phyloP scores from a whole-genome alignment of 2,888 invertebrate species.

The Caenorhabditis wallacei region DNA sequence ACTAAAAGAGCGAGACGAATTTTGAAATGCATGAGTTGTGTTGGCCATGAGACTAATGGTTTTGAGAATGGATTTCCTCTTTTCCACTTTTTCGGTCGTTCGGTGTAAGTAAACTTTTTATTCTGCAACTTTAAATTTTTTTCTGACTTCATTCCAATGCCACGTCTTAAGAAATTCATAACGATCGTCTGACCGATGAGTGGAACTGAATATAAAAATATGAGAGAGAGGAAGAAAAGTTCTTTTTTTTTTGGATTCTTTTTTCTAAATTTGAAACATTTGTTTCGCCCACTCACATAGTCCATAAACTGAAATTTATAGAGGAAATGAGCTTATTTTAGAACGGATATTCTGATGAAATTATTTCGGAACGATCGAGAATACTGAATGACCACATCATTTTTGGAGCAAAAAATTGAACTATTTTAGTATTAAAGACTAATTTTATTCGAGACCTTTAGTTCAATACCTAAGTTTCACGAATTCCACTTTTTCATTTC shows the following conservation, averaged over 20 bases:
- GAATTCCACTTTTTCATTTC: too few species aligned
- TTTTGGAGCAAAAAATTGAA: too few species aligned
- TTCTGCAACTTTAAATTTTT: constrained; percentile 34
- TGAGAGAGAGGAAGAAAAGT: neutral
- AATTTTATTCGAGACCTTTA: too few species aligned
- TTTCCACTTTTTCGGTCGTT: constrained; percentile 43
- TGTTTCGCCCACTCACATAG: neutral
- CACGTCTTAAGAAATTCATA: constrained; percentile 29
- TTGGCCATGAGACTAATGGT: constrained; percentile 51
- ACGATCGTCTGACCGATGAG: neutral
- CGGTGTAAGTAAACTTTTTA: constrained; percentile 30
- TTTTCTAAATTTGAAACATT: too few species aligned
- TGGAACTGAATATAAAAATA: neutral
- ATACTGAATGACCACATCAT: too few species aligned
- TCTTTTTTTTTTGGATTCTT: neutral
- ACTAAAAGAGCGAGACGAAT: constrained; percentile 54
- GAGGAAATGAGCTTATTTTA: neutral
- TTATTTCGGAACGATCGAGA: too few species aligned
- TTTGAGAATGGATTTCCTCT: constrained; percentile 57
- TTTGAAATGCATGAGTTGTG: constrained; percentile 62
- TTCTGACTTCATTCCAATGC: constrained; percentile 20
- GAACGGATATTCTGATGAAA: too few species aligned
- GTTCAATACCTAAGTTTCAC: too few species aligned
- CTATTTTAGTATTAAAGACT: too few species aligned
- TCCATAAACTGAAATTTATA: neutral